Conservation (phyloP, 2,888 invertebrate species). For the Micropterix aruncella region DNA sequence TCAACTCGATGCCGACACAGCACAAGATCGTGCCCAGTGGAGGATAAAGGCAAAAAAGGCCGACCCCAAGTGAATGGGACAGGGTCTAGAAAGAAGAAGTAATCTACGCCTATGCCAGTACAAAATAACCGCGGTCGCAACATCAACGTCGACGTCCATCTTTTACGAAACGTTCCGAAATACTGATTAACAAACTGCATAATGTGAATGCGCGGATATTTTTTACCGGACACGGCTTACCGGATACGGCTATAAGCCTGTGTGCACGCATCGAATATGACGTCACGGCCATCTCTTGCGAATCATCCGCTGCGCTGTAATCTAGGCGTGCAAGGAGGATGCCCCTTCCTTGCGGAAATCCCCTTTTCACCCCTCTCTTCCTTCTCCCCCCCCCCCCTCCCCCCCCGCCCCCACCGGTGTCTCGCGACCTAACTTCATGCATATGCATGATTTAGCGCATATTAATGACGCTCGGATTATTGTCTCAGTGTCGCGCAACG, state of each 20-base stretch:
- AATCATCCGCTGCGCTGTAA: neutral
- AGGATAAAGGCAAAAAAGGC: too few species aligned
- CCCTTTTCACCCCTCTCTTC: neutral
- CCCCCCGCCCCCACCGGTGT: neutral
- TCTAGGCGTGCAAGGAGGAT: neutral
- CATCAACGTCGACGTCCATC: too few species aligned
- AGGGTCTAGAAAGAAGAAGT: too few species aligned
- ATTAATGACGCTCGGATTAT: conserved; percentile 20
- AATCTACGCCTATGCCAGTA: too few species aligned
- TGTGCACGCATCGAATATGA: neutral
- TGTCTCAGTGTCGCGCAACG: neutral
- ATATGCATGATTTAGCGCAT: conserved; percentile 26
- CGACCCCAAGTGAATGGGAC: too few species aligned
- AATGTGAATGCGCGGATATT: too few species aligned
- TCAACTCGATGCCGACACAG: too few species aligned
- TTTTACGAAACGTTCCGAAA: too few species aligned
- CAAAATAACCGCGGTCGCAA: too few species aligned
- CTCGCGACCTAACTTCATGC: conserved; percentile 9
- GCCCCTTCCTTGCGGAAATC: neutral
- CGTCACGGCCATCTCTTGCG: neutral
- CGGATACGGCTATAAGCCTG: neutral
- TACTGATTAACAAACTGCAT: too few species aligned
- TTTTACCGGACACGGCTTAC: too few species aligned
- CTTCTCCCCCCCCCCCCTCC: neutral
- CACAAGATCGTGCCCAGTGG: too few species aligned